Evolutionary conservation across 2,113 vertebrate genomes (phyloP).

Genomic region (Bos indicus): DNA sequence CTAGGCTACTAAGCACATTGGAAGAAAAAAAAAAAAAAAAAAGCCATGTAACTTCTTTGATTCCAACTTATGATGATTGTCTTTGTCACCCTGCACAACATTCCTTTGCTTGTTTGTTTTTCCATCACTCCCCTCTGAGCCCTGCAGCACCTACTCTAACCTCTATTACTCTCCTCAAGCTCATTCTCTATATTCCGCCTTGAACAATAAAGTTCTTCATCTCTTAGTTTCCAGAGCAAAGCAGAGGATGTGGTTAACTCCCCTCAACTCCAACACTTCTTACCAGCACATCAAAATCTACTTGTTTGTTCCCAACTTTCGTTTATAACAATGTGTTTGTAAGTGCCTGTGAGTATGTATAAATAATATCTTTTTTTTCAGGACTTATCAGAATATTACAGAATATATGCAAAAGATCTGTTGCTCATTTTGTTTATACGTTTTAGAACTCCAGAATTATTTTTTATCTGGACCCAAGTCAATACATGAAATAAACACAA

Average conservation of each 20-base stretch:
- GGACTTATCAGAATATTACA: not conserved
- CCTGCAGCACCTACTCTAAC: not conserved
- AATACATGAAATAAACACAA: not conserved
- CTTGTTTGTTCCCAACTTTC: not conserved
- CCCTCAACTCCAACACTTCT: not conserved
- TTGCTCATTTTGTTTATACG: not conserved
- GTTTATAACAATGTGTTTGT: not conserved
- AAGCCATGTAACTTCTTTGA: not conserved
- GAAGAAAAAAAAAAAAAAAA: not conserved
- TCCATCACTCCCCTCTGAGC: not conserved
- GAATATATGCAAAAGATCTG: not conserved
- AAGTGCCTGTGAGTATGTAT: rapidly evolving
- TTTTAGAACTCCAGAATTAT: not conserved
- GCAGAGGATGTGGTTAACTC: not conserved
- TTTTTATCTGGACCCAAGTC: not conserved
- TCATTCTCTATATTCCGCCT: not conserved
- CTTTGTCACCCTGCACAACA: not conserved
- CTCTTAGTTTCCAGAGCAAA: not conserved
- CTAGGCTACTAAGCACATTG: not conserved
- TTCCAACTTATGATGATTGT: not conserved
- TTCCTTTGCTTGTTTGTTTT: not conserved
- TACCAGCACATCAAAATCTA: not conserved
- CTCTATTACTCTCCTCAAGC: not conserved
- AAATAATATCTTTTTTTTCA: not conserved
- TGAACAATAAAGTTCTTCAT: not conserved